Conservation (phyloP, 35 echinoderm and acorn worm genomes). For the Patiria miniata region DNA sequence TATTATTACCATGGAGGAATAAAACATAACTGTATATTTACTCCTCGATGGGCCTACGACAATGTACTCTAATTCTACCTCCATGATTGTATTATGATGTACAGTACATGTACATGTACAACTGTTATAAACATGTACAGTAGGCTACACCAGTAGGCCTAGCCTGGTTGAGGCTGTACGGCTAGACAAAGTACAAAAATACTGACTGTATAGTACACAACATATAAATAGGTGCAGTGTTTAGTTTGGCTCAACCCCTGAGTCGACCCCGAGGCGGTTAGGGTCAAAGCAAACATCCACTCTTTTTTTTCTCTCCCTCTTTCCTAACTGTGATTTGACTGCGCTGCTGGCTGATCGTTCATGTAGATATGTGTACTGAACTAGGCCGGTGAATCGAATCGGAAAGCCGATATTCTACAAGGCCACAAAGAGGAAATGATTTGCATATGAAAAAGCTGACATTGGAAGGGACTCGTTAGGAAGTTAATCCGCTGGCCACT, state of each 20-base stretch:
- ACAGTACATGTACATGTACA: too few species aligned
- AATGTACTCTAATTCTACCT: not conserved
- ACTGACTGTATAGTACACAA: not conserved
- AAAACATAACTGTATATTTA: not conserved
- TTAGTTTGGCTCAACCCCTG: slow-evolving; percentile 30
- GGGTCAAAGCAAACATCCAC: slow-evolving; percentile 29
- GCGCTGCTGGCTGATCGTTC: not conserved
- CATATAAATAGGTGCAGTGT: slow-evolving; percentile 33
- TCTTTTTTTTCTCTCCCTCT: not conserved
- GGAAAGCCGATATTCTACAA: slow-evolving; percentile 98
- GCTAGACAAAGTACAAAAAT: too few species aligned
- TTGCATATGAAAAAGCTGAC: slow-evolving; percentile 99
- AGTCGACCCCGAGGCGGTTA: slow-evolving; percentile 21
- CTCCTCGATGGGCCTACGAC: not conserved
- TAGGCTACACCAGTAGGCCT: too few species aligned
- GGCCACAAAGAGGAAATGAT: slow-evolving; percentile 99
- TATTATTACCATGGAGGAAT: too few species aligned
- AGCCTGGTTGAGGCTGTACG: too few species aligned
- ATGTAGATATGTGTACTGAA: slow-evolving; percentile 13
- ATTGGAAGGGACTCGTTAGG: slow-evolving; percentile 50
- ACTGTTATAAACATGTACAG: too few species aligned
- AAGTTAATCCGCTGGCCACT: slow-evolving; percentile 49
- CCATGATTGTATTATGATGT: not conserved
- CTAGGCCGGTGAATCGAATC: slow-evolving; percentile 38
- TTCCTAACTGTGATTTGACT: not conserved